phyloP scores from a whole-genome alignment of 1,140 invertebrate genomes.

The Caenorhabditis inopinata region DNA sequence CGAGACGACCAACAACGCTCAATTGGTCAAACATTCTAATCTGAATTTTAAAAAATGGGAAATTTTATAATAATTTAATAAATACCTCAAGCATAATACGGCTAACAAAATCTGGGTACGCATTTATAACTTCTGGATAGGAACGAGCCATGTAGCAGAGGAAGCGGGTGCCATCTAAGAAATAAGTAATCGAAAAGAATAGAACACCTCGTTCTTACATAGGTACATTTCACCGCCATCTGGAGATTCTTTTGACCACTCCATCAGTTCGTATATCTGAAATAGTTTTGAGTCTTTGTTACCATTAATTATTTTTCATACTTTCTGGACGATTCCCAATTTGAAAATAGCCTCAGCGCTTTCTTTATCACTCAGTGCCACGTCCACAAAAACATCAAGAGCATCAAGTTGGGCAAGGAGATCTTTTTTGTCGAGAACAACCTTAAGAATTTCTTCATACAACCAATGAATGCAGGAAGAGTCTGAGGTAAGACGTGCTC shows the following conservation, averaged over 20 bases:
- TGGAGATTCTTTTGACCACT: neutral
- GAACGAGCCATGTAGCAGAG: neutral
- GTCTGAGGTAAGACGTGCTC: neutral
- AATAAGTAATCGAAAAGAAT: no score
- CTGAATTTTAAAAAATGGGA: no score
- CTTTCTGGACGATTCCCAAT: neutral
- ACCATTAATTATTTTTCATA: neutral
- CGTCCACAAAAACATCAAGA: neutral
- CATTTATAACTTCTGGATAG: neutral
- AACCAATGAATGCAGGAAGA: neutral
- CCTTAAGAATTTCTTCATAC: neutral
- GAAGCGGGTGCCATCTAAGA: neutral
- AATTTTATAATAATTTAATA: no score
- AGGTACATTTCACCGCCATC: neutral
- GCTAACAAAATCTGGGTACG: neutral
- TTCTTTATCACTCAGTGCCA: neutral
- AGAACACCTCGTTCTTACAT: no score
- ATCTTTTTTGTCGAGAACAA: neutral
- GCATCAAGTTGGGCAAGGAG: conserved; percentile 9
- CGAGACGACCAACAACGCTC: neutral
- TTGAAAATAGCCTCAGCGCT: neutral
- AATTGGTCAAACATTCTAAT: neutral
- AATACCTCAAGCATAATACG: conserved; percentile 12
- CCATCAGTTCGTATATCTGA: neutral
- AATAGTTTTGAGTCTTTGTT: no score